Base-by-base conservation (phyloP, 1,140 invertebrate genomes). In the Stenopsyche tienmushanensis region DNA sequence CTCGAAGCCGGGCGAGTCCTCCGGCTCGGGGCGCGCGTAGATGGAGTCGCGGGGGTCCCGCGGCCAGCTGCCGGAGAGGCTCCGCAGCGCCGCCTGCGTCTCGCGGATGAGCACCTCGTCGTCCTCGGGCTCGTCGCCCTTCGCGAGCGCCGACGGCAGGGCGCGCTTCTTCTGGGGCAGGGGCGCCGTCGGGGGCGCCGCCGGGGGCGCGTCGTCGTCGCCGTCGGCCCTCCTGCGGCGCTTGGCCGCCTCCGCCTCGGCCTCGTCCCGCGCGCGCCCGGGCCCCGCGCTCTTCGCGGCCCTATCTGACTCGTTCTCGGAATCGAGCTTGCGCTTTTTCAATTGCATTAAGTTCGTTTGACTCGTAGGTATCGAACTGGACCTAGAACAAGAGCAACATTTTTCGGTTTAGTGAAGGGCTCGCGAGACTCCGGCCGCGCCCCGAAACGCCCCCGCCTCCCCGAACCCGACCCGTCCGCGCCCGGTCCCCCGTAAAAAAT, bases 31-130 rank as follows among this genome's bases (percentile, higher is more conserved):
- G 34, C 83, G 77, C 21, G 84, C 84, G 66, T 89, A 88, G 13
- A 84, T 75, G 15, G 84, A 84, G 10, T 83, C 82, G 17, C 86
- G 77, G 0, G 87, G 83, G 1, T 86, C 87, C 34, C 81, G 78
- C 0, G 86, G 83, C 90, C 90, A 92, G 72, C 86, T 90, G 2
- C 90, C 91, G 0, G 91, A 92, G 0, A 94, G 77, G 72, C 88
- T 91, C 72, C 91, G 90, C 34, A 94, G 75, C 0, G 91, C 90
- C 1, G 89, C 90, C 74, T 94, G 91, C 0, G 92, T 93, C 76
- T 94, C 92, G 45, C 90, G 80, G 59, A 95, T 92, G 5, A 91
- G 78, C 1, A 86, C 89, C 74, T 91, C 90, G 68, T 93, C 89
- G 69, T 92, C 90, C 77, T 85, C 78, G 41, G 72, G 58, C 66